phyloP scores from a whole-genome alignment of 2,113 vertebrate species.

The Nannobrachium achirus region DNA sequence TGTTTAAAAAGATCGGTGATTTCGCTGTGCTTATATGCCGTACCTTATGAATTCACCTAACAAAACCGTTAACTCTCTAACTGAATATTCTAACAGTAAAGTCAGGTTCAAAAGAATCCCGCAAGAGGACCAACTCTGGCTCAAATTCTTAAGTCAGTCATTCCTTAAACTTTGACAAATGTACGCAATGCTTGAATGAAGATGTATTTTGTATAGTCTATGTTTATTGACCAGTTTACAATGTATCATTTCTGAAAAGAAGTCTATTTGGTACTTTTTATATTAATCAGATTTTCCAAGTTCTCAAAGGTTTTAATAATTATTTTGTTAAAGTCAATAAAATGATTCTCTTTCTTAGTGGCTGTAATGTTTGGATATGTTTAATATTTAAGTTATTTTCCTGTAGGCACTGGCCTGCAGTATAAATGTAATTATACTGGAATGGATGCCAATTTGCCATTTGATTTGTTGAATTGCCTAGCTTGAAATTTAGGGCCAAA shows the following conservation, averaged over 20 bases:
- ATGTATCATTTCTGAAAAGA: slow-evolving; percentile 55
- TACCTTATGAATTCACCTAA: slow-evolving; percentile 23
- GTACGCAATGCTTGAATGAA: slow-evolving; percentile 40
- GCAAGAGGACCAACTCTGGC: slow-evolving; percentile 34
- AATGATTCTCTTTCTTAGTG: not conserved
- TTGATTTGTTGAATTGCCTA: not conserved
- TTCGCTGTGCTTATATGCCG: slow-evolving; percentile 7
- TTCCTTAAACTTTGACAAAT: slow-evolving; percentile 47
- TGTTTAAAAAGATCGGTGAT: not conserved
- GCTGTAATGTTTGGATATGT: not conserved
- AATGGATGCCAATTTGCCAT: no score
- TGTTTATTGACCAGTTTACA: slow-evolving; percentile 69
- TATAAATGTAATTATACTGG: not conserved
- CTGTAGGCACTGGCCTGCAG: not conserved
- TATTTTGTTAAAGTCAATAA: not conserved
- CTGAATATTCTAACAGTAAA: not conserved
- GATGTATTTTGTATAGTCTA: slow-evolving; percentile 59
- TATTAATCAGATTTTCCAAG: not conserved
- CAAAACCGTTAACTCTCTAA: not conserved
- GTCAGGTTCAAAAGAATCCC: slow-evolving; percentile 15
- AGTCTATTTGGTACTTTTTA: slow-evolving; percentile 62
- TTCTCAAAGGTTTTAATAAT: not conserved
- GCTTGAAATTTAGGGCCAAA: not conserved
- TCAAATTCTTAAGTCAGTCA: slow-evolving; percentile 42
- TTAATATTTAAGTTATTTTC: not conserved